These are phyloP conservation scores for Muricea muricata DNA, from an alignment of 92 coral and sea anemone genomes.

Conservation along the genomic window DNA sequence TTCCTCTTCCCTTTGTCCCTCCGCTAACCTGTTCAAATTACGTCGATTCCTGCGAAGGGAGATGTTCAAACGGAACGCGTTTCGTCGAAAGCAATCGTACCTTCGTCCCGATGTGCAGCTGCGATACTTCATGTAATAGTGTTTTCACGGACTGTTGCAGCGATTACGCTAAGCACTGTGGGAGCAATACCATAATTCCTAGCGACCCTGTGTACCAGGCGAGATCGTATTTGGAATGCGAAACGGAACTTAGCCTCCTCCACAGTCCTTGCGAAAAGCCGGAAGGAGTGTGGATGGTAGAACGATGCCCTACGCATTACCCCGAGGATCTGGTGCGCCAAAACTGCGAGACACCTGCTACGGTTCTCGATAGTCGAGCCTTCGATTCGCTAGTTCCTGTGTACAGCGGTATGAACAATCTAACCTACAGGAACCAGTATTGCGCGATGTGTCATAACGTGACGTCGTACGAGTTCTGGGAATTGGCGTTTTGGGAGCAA, in stretches of 20 bases:
- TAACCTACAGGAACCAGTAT: conserved; percentile 30
- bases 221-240: neutral
- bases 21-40: neutral
- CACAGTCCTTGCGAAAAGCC: neutral
- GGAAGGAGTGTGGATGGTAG: conserved; percentile 8
- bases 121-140: conserved; percentile 28
- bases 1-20: neutral
- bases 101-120: neutral
- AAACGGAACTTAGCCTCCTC: neutral
- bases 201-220: neutral
- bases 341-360: conserved; percentile 1
- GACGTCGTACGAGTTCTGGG: conserved; percentile 20
- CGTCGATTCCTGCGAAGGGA: neutral
- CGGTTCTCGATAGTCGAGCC: neutral
- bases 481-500: neutral
- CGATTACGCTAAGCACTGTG: conserved; percentile 11
- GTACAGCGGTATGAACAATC: neutral
- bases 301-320: neutral
- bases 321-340: neutral
- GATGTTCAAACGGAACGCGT: conserved; percentile 14
- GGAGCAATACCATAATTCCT: neutral
- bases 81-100: neutral
- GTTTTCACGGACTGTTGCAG: conserved; percentile 35
- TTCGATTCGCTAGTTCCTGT: conserved; percentile 26
- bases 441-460: conserved; percentile 31